Base-by-base conservation (phyloP, 2,797 vertebrate genomes). In the Cossypha niveicapilla region DNA sequence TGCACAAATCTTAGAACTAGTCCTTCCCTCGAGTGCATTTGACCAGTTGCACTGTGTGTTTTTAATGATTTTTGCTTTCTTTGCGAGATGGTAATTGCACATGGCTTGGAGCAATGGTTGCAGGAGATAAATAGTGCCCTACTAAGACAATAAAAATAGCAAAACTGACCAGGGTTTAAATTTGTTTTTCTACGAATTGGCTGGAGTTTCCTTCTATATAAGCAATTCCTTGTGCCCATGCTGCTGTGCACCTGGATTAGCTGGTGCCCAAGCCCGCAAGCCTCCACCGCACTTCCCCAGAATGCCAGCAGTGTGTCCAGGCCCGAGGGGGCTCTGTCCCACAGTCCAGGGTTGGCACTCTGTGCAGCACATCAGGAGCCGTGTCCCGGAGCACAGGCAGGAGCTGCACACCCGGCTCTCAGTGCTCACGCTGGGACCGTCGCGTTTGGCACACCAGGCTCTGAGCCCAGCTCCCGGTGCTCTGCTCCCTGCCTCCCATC, bases 361-460 rank as follows among this genome's bases (percentile, higher is more conserved):
- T 25, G n/a, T 2, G 2, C 74, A 45, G 51, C 27, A 5, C 0
- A 39, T 28, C 48, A 51, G 88, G 32, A 53, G 6, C 51, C 14
- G 3, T 4, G 9, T 37, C 30, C 56, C 15, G 21, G 37, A 23
- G 45, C 32, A 18, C 60, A 48, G 27, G 3, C 22, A 10, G 34
- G 37, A 56, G 28, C 51, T 1, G 0, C 9, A 13, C 39, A 7
- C 18, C 21, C 4, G 0, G 4, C 13, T 53, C 32, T 5, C 47
- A 12, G 37, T 5, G 23, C 15, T 0, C 42, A 50, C 2, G 4
- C 32, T 4, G 53, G 34, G 10, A 76, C 68, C 61, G 24, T n/a
- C 45, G 9, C 1, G 0, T 74, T 77, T 45, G 32, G n/a, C 3
- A 0, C 41, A 18, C 30, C 7, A 0, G 50, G 34, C 73, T 44